Conservation (phyloP, 1,140 invertebrate species). For the Trichogramma pretiosum region DNA sequence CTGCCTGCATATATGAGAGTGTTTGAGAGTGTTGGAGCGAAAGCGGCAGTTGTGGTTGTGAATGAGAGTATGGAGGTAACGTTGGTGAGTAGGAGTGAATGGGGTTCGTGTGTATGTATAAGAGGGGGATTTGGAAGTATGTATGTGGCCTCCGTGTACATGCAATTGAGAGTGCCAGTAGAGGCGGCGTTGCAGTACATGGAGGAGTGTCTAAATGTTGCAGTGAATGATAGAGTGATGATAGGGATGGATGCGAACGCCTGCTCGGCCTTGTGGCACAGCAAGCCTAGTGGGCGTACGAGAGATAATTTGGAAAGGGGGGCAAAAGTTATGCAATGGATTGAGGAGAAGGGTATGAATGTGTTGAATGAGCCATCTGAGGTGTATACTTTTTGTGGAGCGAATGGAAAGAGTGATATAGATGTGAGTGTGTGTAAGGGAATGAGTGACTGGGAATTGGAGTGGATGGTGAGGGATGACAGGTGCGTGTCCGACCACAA, state of each 20-base stretch:
- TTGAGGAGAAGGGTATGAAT: not conserved
- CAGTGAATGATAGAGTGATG: too few relatives aligned
- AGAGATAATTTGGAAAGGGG: not conserved
- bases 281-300: not conserved
- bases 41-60: not conserved
- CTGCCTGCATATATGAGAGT: not conserved
- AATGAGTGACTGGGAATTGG: not conserved
- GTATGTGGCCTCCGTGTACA: constrained; percentile 14
- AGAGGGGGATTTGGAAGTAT: constrained; percentile 10
- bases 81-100: too few relatives aligned
- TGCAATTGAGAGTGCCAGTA: not conserved
- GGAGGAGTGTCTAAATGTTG: constrained; percentile 20
- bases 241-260: too few relatives aligned
- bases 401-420: constrained; percentile 13
- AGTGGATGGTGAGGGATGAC: not conserved
- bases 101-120: constrained; percentile 14
- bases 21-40: too few relatives aligned
- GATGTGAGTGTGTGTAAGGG: constrained; percentile 9
- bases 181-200: constrained; percentile 9
- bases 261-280: constrained; percentile 17
- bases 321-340: not conserved
- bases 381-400: constrained; percentile 10
- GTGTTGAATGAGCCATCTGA: constrained; percentile 13
- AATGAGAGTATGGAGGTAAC: not conserved
- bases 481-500: too few relatives aligned